phyloP scores from a whole-genome alignment of 2,797 vertebrate genomes.

The Falco novaeseelandiae region DNA sequence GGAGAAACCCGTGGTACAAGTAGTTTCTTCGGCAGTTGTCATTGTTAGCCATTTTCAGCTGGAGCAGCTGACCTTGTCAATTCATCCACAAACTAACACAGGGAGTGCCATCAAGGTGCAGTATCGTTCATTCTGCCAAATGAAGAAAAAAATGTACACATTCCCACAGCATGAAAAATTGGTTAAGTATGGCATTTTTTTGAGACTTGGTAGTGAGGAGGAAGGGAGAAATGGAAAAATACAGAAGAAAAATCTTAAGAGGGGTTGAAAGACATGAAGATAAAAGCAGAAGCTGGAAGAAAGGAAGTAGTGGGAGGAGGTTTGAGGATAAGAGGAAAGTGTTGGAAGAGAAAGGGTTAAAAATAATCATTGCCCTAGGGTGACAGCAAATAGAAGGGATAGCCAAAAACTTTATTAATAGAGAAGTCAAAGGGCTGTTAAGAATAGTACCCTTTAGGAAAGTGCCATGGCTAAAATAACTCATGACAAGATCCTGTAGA shows the following conservation, averaged over 20 bases:
- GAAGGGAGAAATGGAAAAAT: neutral
- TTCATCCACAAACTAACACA: neutral
- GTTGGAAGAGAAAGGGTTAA: neutral
- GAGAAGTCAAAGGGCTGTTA: neutral
- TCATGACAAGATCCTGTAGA: neutral
- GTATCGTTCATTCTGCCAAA: neutral
- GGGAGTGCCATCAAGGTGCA: neutral
- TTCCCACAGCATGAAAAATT: neutral
- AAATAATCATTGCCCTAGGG: neutral
- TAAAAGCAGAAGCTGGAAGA: neutral
- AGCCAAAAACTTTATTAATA: neutral
- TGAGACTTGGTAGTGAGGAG: neutral
- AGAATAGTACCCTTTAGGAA: neutral
- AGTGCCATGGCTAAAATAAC: neutral
- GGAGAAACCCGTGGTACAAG: neutral
- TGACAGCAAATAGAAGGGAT: neutral
- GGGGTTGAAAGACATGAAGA: neutral
- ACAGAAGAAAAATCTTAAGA: neutral
- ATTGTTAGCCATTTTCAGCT: neutral
- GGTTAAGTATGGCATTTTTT: neutral
- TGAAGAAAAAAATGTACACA: rapidly evolving
- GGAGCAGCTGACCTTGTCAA: neutral
- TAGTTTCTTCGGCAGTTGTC: neutral
- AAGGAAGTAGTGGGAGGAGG: neutral
- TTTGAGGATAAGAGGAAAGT: neutral